phyloP scores from a whole-genome alignment of 1,140 invertebrate species.

The Plectrocnemia conspersa region DNA sequence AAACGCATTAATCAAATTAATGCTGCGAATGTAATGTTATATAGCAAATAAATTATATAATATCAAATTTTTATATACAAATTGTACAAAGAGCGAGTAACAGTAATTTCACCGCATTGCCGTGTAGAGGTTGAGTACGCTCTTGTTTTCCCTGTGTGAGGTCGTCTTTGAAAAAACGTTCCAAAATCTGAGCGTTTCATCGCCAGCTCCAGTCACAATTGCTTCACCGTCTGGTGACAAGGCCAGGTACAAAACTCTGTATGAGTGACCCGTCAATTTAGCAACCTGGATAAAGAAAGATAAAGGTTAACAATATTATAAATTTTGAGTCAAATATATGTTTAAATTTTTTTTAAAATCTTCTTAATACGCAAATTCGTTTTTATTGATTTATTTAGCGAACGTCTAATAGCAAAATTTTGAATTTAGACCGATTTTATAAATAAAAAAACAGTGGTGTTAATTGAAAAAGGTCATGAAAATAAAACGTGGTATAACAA shows the following conservation, averaged over 20 bases:
- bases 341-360: too few relatives aligned
- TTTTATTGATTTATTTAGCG: too few relatives aligned
- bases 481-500: background rate
- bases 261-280: constrained; percentile 97
- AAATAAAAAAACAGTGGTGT: background rate
- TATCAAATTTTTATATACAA: too few relatives aligned
- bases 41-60: too few relatives aligned
- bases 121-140: constrained; percentile 94
- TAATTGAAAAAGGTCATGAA: background rate
- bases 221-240: constrained; percentile 98
- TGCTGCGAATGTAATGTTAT: too few relatives aligned
- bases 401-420: too few relatives aligned
- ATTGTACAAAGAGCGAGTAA: too few relatives aligned
- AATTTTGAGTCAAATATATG: too few relatives aligned
- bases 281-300: constrained; percentile 69
- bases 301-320: constrained; percentile 1
- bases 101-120: constrained; percentile 65
- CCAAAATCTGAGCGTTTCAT: constrained; percentile 98
- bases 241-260: constrained; percentile 93
- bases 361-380: too few relatives aligned
- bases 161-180: constrained; percentile 98
- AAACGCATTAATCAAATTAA: too few relatives aligned
- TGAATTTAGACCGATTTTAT: too few relatives aligned
- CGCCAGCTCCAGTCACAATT: constrained; percentile 98
- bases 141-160: constrained; percentile 93